A percentile compares a stretch with the other conserved stretches of the same genome.
These are phyloP conservation scores for Trachelus iudaicus DNA, from an alignment of 2,888 invertebrate genomes.

Conservation along the genomic window DNA sequence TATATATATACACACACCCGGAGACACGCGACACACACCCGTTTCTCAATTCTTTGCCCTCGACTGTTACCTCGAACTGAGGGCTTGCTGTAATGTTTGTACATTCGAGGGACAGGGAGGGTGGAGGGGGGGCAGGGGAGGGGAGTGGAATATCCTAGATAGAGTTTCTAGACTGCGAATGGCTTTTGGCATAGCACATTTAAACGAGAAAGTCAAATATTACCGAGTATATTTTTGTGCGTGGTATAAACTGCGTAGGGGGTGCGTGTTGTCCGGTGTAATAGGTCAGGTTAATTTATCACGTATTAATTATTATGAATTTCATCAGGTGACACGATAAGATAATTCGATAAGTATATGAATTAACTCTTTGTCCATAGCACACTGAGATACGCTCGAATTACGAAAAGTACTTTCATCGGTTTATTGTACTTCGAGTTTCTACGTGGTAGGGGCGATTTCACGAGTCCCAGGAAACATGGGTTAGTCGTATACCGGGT, in stretches of 20 bases:
- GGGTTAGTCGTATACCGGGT: neutral
- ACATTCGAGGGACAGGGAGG: neutral
- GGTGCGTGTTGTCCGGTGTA: slow-evolving; percentile 3
- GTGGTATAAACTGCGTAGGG: neutral
- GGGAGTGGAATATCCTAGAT: neutral
- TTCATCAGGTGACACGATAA: neutral
- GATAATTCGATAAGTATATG: neutral
- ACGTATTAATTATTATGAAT: neutral
- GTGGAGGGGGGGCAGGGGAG: too few species aligned
- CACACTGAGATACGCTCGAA: neutral
- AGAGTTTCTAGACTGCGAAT: slow-evolving; percentile 33
- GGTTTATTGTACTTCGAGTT: neutral
- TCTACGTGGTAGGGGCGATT: neutral
- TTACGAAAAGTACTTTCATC: neutral
- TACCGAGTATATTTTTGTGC: neutral
- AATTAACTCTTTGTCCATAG: neutral
- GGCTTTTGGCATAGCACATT: slow-evolving; percentile 2
- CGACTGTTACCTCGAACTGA: neutral
- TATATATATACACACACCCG: neutral
- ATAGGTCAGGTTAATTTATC: slow-evolving; percentile 15
- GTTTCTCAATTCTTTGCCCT: neutral
- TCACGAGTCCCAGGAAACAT: neutral
- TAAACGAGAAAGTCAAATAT: neutral
- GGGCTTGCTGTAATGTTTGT: neutral
- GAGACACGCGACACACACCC: neutral